A percentile compares a stretch with the other conserved stretches of the same genome.
phyloP scores from a whole-genome alignment of 2,113 vertebrate species.

The Xiphophorus hellerii region DNA sequence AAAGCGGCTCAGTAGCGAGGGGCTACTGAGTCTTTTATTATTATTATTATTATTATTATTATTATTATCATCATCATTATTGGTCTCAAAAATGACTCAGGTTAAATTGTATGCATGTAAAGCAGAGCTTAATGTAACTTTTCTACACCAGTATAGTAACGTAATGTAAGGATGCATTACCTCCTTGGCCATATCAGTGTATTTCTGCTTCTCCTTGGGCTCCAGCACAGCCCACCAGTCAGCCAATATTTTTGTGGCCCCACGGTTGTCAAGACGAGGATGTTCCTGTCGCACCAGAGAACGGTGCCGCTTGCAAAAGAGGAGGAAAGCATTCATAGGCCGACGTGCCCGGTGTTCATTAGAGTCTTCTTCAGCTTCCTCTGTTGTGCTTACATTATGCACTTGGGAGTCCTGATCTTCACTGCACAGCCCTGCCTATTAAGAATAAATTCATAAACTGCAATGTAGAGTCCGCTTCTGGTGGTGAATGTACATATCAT shows the following conservation, averaged over 20 bases:
- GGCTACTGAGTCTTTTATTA: too few species aligned
- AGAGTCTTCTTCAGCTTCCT: conserved; percentile 91
- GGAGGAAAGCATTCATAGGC: conserved; percentile 98
- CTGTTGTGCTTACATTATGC: conserved; percentile 82
- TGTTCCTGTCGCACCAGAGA: conserved; percentile 96
- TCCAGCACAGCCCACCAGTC: conserved; percentile 99
- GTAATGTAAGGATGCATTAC: conserved; percentile 66
- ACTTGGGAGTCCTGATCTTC: conserved; percentile 72
- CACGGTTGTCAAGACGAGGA: conserved; percentile 96
- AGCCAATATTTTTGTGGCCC: conserved; percentile 97
- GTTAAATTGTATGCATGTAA: neutral
- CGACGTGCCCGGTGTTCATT: conserved; percentile 93
- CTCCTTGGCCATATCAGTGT: conserved; percentile 99
- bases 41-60: too few species aligned
- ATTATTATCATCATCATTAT: too few species aligned
- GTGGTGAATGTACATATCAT: neutral
- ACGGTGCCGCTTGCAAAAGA: conserved; percentile 98
- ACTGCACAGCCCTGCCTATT: conserved; percentile 65
- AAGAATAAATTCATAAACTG: conserved; percentile 1
- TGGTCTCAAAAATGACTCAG: neutral
- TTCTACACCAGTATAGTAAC: neutral
- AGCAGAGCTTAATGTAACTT: neutral
- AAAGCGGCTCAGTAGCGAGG: too few species aligned
- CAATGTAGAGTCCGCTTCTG: neutral
- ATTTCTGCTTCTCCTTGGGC: conserved; percentile 98